Percentiles rank a stretch among this genome's conserved stretches.
Evolutionary conservation across 2,113 vertebrate species (phyloP).

Genomic region (Dissostichus mawsoni): DNA sequence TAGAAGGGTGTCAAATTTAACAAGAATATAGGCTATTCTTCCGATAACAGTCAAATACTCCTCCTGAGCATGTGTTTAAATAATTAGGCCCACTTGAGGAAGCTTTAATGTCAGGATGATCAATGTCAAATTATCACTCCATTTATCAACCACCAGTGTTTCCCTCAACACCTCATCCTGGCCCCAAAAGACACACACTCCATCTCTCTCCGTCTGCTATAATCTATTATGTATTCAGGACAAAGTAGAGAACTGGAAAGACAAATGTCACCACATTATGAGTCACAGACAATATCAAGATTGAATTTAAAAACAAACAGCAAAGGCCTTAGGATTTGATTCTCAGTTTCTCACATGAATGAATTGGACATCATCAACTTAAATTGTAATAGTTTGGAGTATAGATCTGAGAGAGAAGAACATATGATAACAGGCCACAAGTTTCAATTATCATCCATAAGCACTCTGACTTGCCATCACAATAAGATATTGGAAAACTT

Average conservation of each 20-base stretch:
- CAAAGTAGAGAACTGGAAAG: background rate
- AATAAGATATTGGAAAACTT: constrained; percentile 61
- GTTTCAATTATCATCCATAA: constrained; percentile 42
- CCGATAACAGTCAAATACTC: constrained; percentile 9
- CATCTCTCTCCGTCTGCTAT: background rate
- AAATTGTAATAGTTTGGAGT: background rate
- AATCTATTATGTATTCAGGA: background rate
- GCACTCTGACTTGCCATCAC: constrained; percentile 41
- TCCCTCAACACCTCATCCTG: constrained; percentile 4
- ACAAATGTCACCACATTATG: constrained; percentile 29
- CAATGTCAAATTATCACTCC: constrained; percentile 52
- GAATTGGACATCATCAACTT: background rate
- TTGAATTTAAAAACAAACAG: background rate
- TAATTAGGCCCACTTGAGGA: constrained; percentile 26
- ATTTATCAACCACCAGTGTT: constrained; percentile 11
- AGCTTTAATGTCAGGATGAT: constrained; percentile 46
- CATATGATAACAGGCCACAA: constrained; percentile 14
- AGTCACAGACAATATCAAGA: constrained; percentile 22
- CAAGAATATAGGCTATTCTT: constrained; percentile 16
- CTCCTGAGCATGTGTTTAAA: constrained; percentile 31
- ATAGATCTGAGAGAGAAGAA: background rate
- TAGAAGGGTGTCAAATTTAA: constrained; percentile 33
- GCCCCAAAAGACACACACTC: background rate
- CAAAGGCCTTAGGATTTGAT: background rate
- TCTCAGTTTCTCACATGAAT: background rate